Conservation (phyloP, 2,797 vertebrate species). For the Crocodylus rhombifer region DNA sequence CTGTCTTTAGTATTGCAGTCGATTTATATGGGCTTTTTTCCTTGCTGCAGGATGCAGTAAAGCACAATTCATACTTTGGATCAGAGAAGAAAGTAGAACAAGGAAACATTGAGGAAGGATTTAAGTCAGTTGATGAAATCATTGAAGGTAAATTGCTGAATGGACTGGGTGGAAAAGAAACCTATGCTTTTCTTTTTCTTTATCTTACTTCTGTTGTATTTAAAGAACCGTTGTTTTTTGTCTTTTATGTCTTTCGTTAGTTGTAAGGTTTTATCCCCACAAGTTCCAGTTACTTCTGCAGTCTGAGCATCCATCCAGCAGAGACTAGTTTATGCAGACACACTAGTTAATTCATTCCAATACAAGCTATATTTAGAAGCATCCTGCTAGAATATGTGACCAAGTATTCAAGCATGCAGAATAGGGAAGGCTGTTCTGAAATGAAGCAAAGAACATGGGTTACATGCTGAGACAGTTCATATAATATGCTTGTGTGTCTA, state of each 20-base stretch:
- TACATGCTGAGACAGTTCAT: neutral
- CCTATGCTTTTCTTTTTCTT: too few species aligned
- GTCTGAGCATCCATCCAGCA: neutral
- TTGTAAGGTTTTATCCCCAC: too few species aligned
- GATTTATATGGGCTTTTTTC: neutral
- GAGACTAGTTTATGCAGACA: neutral
- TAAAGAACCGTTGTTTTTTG: too few species aligned
- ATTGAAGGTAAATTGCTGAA: constrained; percentile 69
- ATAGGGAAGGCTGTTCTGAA: neutral
- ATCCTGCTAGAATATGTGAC: neutral
- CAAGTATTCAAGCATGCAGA: neutral
- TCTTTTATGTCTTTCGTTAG: too few species aligned
- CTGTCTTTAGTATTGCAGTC: neutral
- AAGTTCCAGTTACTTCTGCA: neutral
- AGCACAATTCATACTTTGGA: constrained; percentile 69
- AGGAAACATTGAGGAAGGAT: constrained; percentile 70
- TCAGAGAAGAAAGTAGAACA: constrained; percentile 73
- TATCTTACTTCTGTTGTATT: too few species aligned
- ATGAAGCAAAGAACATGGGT: neutral
- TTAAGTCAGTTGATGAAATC: constrained; percentile 69
- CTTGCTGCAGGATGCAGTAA: constrained; percentile 70
- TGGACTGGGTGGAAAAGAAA: neutral
- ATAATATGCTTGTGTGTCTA: neutral
- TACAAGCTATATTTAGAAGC: neutral
- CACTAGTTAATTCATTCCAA: neutral